Base-by-base conservation (phyloP, 2,113 vertebrate genomes). In the Mobula birostris region DNA sequence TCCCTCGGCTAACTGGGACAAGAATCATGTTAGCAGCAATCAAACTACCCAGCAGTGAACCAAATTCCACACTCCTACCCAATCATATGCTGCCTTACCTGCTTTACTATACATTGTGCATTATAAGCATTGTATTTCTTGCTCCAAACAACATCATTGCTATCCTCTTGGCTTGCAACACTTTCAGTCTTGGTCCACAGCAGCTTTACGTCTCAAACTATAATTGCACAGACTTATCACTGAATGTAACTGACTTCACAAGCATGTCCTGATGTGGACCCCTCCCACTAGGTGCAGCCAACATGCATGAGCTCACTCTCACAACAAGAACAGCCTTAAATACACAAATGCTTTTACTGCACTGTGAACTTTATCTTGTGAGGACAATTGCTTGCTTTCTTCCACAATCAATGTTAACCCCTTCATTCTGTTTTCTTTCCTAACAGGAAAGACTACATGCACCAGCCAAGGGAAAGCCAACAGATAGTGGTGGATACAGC, bases 271-370 rank as follows among this genome's bases (percentile, higher is more conserved):
- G 85, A 6, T 68, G n/a, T 36, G 61, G 29, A 15, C 40, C 68
- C 68, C 91, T 93, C 91, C 91, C 21, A 56, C 36, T 93, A 56
- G 70, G 61, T 74, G 14, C 36, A 93, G 91, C 66, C 68, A 56
- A 27, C 58, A 88, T 7, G 27, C 17, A 88, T 88, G 85, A 88
- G 68, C 70, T 74, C 91, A 72, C 91, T 19, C 40, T 21, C 32
- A 21, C 66, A 72, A 72, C 32, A 0, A 48, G 68, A 70, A 76
- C 70, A 76, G 91, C 66, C 91, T 76, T 93, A 68, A 74, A 74
- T 56, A 93, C 68, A 93, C 91, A 93, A 93, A 72, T 48, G 24
- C 70, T 72, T 93, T 74, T 72, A 93, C 32, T 74, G 72, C 21
- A 9, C 36, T 74, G 32, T 93, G 91, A 93, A 74, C 91, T 72